Conservation (phyloP, 1,140 invertebrate species). For the Helicoverpa zea region DNA sequence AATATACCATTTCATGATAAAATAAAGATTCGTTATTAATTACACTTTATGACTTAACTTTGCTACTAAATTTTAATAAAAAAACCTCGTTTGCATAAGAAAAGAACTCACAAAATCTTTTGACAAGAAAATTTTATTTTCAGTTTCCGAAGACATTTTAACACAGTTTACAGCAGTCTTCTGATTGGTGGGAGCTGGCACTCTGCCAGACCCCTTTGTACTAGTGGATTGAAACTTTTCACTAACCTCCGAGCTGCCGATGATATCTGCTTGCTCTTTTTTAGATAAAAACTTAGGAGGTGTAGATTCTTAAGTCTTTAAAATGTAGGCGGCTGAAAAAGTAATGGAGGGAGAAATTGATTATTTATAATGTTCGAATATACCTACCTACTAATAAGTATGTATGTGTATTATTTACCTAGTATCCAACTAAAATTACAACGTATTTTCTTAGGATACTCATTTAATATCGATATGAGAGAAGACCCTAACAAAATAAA, state of each 20-base stretch:
- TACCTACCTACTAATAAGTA: too few species aligned
- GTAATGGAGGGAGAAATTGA: too few species aligned
- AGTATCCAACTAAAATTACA: too few species aligned
- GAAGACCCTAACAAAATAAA: too few species aligned
- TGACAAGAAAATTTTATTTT: slow-evolving; percentile 20
- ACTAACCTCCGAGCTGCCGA: slow-evolving; percentile 18
- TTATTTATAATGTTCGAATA: too few species aligned
- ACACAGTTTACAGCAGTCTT: slow-evolving; percentile 21
- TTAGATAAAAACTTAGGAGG: slow-evolving; percentile 6
- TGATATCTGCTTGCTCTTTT: slow-evolving; percentile 32
- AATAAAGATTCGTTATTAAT: too few species aligned
- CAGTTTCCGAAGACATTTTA: slow-evolving; percentile 40
- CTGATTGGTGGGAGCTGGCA: slow-evolving; percentile 33
- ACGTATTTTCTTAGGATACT: neutral
- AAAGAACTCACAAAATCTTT: slow-evolving; percentile 23
- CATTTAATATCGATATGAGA: neutral
- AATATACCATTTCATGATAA: too few species aligned
- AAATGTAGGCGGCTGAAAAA: neutral
- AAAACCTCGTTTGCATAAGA: neutral
- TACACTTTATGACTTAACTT: too few species aligned
- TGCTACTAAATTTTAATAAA: too few species aligned
- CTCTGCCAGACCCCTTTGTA: slow-evolving; percentile 31
- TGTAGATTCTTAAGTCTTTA: slow-evolving; percentile 1
- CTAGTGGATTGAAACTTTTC: slow-evolving; percentile 40
- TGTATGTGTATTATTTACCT: too few species aligned